These are phyloP conservation scores for Epicampocera succincta DNA, from an alignment of 2,888 invertebrate genomes.

Conservation along the genomic window DNA sequence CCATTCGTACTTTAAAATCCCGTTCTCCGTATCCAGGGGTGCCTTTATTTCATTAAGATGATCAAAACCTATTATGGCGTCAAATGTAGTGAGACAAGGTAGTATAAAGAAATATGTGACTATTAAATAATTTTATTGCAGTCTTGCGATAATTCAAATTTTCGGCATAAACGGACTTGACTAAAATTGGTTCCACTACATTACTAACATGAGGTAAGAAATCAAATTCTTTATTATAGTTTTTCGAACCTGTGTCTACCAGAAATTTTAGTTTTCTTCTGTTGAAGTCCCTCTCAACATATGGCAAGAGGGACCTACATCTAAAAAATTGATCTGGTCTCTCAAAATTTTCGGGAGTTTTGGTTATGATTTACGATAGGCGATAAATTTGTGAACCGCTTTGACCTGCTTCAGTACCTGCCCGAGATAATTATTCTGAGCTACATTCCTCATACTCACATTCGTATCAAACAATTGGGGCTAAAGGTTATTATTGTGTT, in stretches of 20 bases:
- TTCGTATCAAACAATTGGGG: slow-evolving; percentile 4
- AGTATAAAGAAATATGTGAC: slow-evolving; percentile 12
- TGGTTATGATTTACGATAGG: neutral
- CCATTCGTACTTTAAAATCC: slow-evolving; percentile 18
- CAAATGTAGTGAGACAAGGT: slow-evolving; percentile 21
- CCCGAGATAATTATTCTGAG: neutral
- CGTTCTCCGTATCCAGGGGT: slow-evolving; percentile 7
- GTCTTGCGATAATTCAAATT: slow-evolving; percentile 6
- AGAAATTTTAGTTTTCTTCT: slow-evolving; percentile 4
- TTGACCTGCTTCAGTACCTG: neutral
- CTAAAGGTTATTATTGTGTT: neutral
- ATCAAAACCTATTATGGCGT: slow-evolving; percentile 30
- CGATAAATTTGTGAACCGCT: neutral
- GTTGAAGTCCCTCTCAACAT: slow-evolving; percentile 11
- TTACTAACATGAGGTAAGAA: neutral
- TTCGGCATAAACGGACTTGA: slow-evolving; percentile 38
- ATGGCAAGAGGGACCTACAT: slow-evolving; percentile 22
- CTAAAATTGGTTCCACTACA: slow-evolving; percentile 34
- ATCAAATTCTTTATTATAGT: slow-evolving; percentile 4
- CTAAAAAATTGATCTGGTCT: slow-evolving; percentile 19
- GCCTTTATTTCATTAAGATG: slow-evolving; percentile 14
- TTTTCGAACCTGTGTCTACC: slow-evolving; percentile 5
- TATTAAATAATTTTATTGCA: neutral
- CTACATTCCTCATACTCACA: slow-evolving; percentile 15
- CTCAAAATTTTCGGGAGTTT: neutral